These are phyloP conservation scores for Andrena cerasifolii DNA, from an alignment of 1,140 invertebrate genomes.

Conservation along the genomic window DNA sequence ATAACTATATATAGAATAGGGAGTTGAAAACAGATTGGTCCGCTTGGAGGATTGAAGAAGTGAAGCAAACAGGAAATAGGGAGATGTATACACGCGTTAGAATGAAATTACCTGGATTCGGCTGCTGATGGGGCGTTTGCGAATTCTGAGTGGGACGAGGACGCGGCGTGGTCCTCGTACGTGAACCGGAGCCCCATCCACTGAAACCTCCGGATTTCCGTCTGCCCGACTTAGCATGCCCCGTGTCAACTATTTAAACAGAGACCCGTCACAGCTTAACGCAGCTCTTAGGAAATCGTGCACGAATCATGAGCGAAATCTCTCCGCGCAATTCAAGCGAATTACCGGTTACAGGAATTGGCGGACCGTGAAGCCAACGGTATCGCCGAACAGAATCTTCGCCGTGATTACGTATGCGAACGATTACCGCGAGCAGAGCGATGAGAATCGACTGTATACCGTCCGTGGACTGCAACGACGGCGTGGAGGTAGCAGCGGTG, in stretches of 20 bases:
- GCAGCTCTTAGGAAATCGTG: background rate
- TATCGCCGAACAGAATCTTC: background rate
- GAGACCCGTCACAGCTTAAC: background rate
- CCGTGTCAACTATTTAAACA: constrained; percentile 43
- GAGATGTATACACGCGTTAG: background rate
- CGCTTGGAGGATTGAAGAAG: background rate
- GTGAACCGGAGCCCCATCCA: constrained; percentile 60
- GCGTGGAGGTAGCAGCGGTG: background rate
- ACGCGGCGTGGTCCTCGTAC: constrained; percentile 56
- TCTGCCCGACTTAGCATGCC: constrained; percentile 61
- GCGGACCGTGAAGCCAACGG: constrained; percentile 28
- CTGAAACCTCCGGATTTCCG: constrained; percentile 39
- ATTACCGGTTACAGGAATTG: background rate
- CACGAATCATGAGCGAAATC: background rate
- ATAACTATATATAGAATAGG: background rate
- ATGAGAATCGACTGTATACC: background rate
- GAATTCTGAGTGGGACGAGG: constrained; percentile 18
- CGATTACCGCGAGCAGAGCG: background rate
- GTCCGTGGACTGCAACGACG: background rate
- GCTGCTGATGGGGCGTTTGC: background rate
- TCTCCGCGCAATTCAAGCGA: background rate
- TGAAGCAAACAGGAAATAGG: too few relatives aligned
- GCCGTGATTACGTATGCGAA: constrained; percentile 13
- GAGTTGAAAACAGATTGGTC: background rate
- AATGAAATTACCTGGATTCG: constrained; percentile 8